Base-by-base conservation (phyloP, 2,113 vertebrate genomes). In the Cyanoliseus patagonus region DNA sequence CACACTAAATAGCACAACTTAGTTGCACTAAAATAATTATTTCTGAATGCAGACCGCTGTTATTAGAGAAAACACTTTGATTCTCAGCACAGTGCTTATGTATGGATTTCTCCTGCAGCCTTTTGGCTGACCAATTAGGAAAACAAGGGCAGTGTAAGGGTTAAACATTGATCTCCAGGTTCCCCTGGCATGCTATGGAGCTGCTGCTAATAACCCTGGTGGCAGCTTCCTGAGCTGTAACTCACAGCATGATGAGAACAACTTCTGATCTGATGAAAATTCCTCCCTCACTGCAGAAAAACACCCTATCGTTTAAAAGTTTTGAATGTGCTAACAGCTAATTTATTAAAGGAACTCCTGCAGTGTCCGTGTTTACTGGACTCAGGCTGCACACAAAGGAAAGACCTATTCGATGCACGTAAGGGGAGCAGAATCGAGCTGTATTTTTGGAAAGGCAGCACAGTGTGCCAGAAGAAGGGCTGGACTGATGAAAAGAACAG, bases 311-410 rank as follows among this genome's bases (percentile, higher is more conserved):
- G 0, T 78, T 96, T 79, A 79, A 80, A 78, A 88, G 88, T 88
- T 93, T 20, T 84, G 83, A 84, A 92, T 64, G 88, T 86, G 83
- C 92, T 93, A 94, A 94, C 91, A 95, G 93, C 83, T 94, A 81
- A 95, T 97, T 96, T 93, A 94, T 95, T 93, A 93, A 84, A 92
- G 62, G 73, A 51, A 53, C 80, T 92, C 96, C 96, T 57, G 83
- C 86, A 9, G 17, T 44, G 90, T 15, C 90, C 64, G 19, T 90
- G 92, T 92, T 95, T 95, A 94, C 90, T 81, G 55, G 83, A 82
- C 83, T 95, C 67, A 19, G 78, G 75, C 82, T 66, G 73, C 75
- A 67, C 3, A 67, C 81, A 94, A 81, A 96, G 75, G 77, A 3
- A 94, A 92, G 84, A 52, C 69, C 84, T 67, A 61, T 86, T 81